These are phyloP conservation scores for Lasiurus borealis DNA, from an alignment of 2,113 vertebrate species.

Conservation along the genomic window DNA sequence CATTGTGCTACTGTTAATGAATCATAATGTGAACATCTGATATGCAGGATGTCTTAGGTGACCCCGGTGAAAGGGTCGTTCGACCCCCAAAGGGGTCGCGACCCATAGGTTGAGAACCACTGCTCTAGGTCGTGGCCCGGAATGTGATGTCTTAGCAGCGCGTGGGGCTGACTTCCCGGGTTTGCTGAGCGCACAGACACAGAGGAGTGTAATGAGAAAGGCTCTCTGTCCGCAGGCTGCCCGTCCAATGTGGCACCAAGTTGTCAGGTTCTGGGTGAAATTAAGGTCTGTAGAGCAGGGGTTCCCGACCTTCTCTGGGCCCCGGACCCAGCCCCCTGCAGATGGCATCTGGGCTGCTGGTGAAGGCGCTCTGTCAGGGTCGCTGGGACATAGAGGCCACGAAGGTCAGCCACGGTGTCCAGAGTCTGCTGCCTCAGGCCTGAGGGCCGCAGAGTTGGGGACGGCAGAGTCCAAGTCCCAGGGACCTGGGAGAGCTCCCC, in stretches of 20 bases:
- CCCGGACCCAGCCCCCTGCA: neutral
- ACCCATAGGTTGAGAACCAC: no score
- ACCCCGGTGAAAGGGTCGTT: no score
- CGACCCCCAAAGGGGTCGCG: no score
- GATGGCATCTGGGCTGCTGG: neutral
- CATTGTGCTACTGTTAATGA: no score
- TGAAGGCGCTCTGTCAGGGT: neutral
- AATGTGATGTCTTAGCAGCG: neutral
- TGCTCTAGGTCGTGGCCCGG: neutral
- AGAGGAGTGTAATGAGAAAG: neutral
- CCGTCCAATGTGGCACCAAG: neutral
- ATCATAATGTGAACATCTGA: no score
- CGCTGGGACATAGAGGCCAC: neutral
- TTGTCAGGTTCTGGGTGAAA: neutral
- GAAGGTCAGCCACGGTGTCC: accelerated
- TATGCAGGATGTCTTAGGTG: no score
- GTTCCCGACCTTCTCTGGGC: neutral
- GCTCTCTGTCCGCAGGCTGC: neutral
- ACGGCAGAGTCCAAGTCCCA: neutral
- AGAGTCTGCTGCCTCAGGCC: accelerated
- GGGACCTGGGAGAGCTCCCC: neutral
- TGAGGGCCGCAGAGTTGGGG: neutral
- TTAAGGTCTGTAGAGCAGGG: neutral
- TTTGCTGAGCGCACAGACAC: neutral
- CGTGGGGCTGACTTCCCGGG: neutral